A percentile compares a stretch with the other conserved stretches of the same genome.
Evolutionary conservation across 53 echinoderm and acorn worm species (phyloP).

Genomic region (Holothuria scabra): DNA sequence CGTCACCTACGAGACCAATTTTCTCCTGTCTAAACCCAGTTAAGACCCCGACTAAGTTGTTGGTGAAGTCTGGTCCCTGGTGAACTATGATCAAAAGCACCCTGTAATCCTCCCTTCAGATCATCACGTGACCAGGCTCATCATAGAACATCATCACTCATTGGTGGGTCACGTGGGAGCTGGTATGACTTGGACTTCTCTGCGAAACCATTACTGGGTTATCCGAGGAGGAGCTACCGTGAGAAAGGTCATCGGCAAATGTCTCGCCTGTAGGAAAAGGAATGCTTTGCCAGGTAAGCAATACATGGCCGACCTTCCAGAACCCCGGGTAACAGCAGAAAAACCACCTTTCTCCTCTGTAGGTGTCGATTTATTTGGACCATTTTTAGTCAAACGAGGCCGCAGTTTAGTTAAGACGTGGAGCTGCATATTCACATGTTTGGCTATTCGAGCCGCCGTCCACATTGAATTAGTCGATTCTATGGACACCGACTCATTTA

Average conservation of each 20-base stretch:
- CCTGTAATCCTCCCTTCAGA: no score
- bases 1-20: no score
- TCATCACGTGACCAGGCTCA: no score
- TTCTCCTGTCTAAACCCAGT: no score
- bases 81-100: no score
- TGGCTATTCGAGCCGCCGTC: conserved; percentile 55
- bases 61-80: no score
- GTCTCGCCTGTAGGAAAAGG: conserved; percentile 56
- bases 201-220: conserved; percentile 65
- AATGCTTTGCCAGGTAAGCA: conserved; percentile 53
- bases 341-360: conserved; percentile 59
- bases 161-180: conserved; percentile 62
- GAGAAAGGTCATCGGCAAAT: conserved; percentile 60
- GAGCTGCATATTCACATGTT: conserved; percentile 70
- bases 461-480: conserved; percentile 60
- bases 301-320: conserved; percentile 66
- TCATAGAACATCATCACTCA: no score
- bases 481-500: conserved; percentile 70
- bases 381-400: conserved; percentile 60
- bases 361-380: conserved; percentile 71
- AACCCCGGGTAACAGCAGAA: conserved; percentile 59
- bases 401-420: conserved; percentile 59
- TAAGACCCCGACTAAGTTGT: no score
- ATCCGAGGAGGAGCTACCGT: conserved; percentile 63
- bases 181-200: conserved; percentile 63